phyloP scores from a whole-genome alignment of 2,113 vertebrate genomes.

The Cyprinus carpio region DNA sequence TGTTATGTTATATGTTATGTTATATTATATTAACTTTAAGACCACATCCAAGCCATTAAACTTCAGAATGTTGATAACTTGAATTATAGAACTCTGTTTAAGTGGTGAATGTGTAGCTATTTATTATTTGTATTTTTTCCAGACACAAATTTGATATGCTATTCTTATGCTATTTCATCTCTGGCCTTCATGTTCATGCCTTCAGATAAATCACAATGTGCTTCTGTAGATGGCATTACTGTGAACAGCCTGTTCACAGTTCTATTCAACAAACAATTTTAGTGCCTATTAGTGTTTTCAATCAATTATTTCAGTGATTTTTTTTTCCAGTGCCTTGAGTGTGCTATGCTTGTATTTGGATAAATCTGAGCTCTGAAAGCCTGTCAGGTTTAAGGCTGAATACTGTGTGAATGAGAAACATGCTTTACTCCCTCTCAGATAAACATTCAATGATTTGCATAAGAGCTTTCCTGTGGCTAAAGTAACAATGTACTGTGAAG shows the following conservation, averaged over 20 bases:
- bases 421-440: neutral
- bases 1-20: too few relatives aligned
- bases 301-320: neutral
- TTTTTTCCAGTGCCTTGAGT: neutral
- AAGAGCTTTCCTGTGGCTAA: neutral
- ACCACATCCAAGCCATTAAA: too few relatives aligned
- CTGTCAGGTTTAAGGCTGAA: neutral
- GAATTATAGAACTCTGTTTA: too few relatives aligned
- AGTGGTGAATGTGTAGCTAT: too few relatives aligned
- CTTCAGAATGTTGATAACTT: too few relatives aligned
- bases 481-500: neutral
- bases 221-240: neutral
- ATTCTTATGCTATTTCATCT: too few relatives aligned
- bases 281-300: neutral
- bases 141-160: too few relatives aligned
- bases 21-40: too few relatives aligned
- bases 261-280: neutral
- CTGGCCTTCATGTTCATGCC: too few relatives aligned
- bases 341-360: neutral
- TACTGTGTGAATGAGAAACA: constrained; percentile 5
- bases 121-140: too few relatives aligned
- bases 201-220: too few relatives aligned
- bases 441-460: neutral
- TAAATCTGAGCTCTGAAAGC: too few relatives aligned
- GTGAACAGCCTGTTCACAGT: constrained; percentile 5